Conservation (phyloP, 2,888 invertebrate genomes). For the Platerodrilus igneus region DNA sequence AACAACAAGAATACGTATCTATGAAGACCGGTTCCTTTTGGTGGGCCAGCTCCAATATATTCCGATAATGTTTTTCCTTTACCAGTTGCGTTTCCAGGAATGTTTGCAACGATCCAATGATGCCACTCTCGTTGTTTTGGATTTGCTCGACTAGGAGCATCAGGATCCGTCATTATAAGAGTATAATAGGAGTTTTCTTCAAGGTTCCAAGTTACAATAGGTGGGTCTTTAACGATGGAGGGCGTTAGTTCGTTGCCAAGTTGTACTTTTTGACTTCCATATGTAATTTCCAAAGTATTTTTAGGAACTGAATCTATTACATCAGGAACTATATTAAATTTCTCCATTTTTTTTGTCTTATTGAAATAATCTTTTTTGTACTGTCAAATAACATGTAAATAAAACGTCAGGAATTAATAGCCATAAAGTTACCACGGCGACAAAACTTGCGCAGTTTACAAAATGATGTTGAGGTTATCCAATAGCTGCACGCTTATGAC, state of each 20-base stretch:
- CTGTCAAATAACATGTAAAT: too few species aligned
- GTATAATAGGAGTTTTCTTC: constrained; percentile 36
- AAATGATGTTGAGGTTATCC: too few species aligned
- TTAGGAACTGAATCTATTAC: constrained; percentile 26
- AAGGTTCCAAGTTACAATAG: constrained; percentile 36
- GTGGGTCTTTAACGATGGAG: constrained; percentile 35
- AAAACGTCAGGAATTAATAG: too few species aligned
- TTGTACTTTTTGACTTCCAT: constrained; percentile 25
- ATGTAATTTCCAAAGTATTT: constrained; percentile 20
- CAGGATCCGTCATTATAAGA: constrained; percentile 62
- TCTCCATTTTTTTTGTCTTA: constrained; percentile 25
- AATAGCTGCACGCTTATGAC: too few species aligned
- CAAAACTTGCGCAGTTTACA: too few species aligned
- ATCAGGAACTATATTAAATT: constrained; percentile 26
- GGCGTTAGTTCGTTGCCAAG: constrained; percentile 36
- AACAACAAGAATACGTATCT: constrained; percentile 65
- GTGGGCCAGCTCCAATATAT: constrained; percentile 65
- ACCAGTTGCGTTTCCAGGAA: constrained; percentile 56
- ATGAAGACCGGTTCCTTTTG: constrained; percentile 66
- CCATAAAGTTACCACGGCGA: too few species aligned
- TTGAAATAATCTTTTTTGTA: too few species aligned
- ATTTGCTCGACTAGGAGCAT: constrained; percentile 66
- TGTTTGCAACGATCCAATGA: constrained; percentile 75
- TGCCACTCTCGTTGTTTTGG: constrained; percentile 71
- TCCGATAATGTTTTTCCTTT: constrained; percentile 65